Evolutionary conservation across 1,140 invertebrate species (phyloP).

Genomic region (Odontomachus brunneus): DNA sequence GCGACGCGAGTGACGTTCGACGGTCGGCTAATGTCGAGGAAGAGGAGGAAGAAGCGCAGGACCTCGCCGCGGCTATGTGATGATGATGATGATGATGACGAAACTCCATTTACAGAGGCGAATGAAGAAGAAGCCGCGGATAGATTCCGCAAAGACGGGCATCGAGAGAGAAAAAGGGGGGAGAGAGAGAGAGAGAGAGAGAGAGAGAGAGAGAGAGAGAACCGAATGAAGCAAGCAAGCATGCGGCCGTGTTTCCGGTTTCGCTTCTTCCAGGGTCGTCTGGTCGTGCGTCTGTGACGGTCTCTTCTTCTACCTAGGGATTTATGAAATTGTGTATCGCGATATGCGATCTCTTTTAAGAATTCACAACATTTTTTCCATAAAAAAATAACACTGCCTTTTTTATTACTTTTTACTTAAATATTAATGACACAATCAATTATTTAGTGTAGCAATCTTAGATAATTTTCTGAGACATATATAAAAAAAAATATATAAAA

Average conservation of each 20-base stretch:
- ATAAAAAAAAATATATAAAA: too few relatives aligned
- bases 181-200: neutral
- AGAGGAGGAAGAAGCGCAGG: neutral
- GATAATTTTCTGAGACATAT: too few relatives aligned
- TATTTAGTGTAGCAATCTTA: too few relatives aligned
- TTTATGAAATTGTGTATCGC: too few relatives aligned
- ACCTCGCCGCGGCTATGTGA: neutral
- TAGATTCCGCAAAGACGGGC: neutral
- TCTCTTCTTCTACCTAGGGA: too few relatives aligned
- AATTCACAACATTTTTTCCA: too few relatives aligned
- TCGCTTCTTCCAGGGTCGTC: slow-evolving; percentile 34
- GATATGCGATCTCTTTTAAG: too few relatives aligned
- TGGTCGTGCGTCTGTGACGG: slow-evolving; percentile 8
- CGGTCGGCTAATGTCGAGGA: neutral
- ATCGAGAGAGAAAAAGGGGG: slow-evolving; percentile 51
- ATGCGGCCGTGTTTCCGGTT: slow-evolving; percentile 76
- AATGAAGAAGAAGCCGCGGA: slow-evolving; percentile 28
- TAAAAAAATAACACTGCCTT: too few relatives aligned
- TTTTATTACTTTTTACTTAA: too few relatives aligned
- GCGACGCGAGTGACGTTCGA: slow-evolving; percentile 14
- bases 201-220: slow-evolving; percentile 64
- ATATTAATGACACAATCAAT: too few relatives aligned
- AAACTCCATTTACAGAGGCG: neutral
- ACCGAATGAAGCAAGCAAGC: slow-evolving; percentile 73
- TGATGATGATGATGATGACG: neutral